Evolutionary conservation across 2,797 vertebrate genomes (phyloP).

Genomic region (Carcharodon carcharias): DNA sequence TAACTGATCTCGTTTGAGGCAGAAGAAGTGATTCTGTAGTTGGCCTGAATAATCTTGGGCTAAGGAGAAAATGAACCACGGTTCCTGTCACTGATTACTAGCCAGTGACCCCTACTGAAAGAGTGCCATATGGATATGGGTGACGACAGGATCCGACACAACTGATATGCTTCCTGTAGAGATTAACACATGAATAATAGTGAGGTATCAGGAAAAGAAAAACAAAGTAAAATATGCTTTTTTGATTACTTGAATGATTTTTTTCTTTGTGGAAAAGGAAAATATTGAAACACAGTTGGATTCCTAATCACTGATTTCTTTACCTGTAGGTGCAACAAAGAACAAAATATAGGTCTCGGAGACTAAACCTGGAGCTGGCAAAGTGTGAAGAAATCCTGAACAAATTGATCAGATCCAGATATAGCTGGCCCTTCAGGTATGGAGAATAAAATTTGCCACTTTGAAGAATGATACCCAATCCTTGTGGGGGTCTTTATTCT

Average conservation of each 20-base stretch:
- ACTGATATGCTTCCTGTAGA: neutral
- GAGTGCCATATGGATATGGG: neutral
- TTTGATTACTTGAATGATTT: neutral
- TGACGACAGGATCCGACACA: neutral
- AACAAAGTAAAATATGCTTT: neutral
- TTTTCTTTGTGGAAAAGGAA: neutral
- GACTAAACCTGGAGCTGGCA: conserved; percentile 76
- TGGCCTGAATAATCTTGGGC: neutral
- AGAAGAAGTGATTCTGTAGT: neutral
- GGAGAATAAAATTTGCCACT: conserved; percentile 37
- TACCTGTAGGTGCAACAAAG: conserved; percentile 73
- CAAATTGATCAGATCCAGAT: conserved; percentile 84
- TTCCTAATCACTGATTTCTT: neutral
- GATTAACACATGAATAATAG: neutral
- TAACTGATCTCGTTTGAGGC: neutral
- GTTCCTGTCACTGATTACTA: too few relatives aligned
- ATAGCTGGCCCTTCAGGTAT: conserved; percentile 98
- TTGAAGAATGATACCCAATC: neutral
- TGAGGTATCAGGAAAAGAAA: neutral
- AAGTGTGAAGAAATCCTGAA: conserved; percentile 87
- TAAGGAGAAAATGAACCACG: neutral
- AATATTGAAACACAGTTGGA: neutral
- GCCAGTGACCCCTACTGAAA: neutral
- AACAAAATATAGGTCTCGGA: conserved; percentile 57
- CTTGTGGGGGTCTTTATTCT: neutral